A percentile compares a stretch with the other conserved stretches of the same genome.
These are phyloP conservation scores for Suillia variegata DNA, from an alignment of 2,888 invertebrate genomes.

Conservation along the genomic window DNA sequence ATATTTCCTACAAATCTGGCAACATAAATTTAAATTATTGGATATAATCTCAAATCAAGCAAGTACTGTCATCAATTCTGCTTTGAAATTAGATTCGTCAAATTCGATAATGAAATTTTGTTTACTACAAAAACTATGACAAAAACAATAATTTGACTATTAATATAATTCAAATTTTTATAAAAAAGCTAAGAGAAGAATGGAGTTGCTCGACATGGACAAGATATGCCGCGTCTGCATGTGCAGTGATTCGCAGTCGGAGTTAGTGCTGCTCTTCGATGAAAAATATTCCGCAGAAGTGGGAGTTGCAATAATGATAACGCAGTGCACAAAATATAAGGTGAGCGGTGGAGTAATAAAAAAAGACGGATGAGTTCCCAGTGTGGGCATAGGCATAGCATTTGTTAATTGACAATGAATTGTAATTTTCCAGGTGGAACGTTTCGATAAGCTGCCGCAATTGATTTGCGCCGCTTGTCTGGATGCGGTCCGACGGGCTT, in stretches of 20 bases:
- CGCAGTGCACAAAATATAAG: slow-evolving; percentile 36
- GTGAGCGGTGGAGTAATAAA: slow-evolving; percentile 31
- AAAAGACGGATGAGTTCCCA: no score
- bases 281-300: slow-evolving; percentile 23
- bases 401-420: not conserved
- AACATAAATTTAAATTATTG: no score
- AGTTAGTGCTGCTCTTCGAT: slow-evolving; percentile 39
- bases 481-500: slow-evolving; percentile 42
- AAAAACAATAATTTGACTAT: no score
- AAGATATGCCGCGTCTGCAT: slow-evolving; percentile 47
- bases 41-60: no score
- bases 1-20: no score
- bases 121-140: no score
- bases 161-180: no score
- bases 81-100: no score
- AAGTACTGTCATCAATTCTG: no score
- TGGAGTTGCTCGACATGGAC: slow-evolving; percentile 31
- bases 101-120: no score
- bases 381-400: no score
- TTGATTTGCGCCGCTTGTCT: slow-evolving; percentile 50
- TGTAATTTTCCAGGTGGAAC: slow-evolving; percentile 46
- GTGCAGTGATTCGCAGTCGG: slow-evolving; percentile 31
- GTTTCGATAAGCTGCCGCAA: slow-evolving; percentile 50
- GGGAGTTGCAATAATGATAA: slow-evolving; percentile 38
- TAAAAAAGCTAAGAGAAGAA: no score